Percentiles rank a stretch among this genome's conserved stretches.
These are phyloP conservation scores for Mola mola DNA, from an alignment of 2,113 vertebrate species.

Conservation along the genomic window DNA sequence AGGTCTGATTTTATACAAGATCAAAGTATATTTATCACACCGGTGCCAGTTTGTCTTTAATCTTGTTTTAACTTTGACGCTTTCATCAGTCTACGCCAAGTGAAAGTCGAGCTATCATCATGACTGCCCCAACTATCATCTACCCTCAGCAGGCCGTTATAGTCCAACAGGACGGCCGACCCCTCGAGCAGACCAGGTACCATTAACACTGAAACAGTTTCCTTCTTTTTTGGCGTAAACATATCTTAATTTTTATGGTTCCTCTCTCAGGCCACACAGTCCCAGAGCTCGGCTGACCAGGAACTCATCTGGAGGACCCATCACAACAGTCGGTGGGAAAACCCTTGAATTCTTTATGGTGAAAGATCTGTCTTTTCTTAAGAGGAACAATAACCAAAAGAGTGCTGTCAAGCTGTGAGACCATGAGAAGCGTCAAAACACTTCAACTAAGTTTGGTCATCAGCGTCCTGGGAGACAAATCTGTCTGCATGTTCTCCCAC, in stretches of 20 bases:
- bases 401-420: neutral
- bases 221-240: conserved; percentile 12
- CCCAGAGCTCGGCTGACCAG: conserved; percentile 86
- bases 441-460: conserved; percentile 53
- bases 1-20: neutral
- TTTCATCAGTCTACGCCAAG: conserved; percentile 79
- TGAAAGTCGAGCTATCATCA: conserved; percentile 77
- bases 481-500: conserved; percentile 19
- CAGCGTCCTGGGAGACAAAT: conserved; percentile 24
- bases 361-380: neutral
- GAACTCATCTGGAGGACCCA: conserved; percentile 78
- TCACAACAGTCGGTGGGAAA: conserved; percentile 92
- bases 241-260: conserved; percentile 11
- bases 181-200: conserved; percentile 77
- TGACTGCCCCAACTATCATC: conserved; percentile 86
- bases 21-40: neutral
- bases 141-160: conserved; percentile 84
- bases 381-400: conserved; percentile 3
- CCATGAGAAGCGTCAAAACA: conserved; percentile 2
- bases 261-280: conserved; percentile 83
- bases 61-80: conserved; percentile 1
- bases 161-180: conserved; percentile 78
- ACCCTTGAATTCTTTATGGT: neutral
- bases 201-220: conserved; percentile 4
- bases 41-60: neutral